Percentiles rank a stretch among this genome's conserved stretches.
Conservation (phyloP, 30 jellyfish, hydroid and myxozoan genomes). For the Turritopsis dohrnii region DNA sequence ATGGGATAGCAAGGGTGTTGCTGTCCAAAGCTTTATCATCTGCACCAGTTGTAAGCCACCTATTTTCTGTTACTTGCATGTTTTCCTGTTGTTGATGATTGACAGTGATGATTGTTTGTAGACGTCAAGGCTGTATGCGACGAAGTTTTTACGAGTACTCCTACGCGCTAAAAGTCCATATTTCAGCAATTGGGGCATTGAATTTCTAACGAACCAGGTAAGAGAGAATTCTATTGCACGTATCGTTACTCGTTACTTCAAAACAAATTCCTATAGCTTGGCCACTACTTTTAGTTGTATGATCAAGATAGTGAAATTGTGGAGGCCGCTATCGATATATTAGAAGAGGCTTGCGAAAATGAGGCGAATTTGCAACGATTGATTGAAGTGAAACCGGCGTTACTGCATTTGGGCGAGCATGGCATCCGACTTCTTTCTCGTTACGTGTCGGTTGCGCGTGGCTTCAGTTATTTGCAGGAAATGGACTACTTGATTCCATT, state of each 20-base stretch:
- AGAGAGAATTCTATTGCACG: not conserved
- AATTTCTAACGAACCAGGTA: constrained; percentile 75
- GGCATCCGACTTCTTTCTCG: constrained; percentile 63
- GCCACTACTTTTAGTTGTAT: constrained; percentile 41
- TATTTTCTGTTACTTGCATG: not conserved
- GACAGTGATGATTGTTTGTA: too few species aligned
- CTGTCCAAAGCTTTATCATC: constrained; percentile 59
- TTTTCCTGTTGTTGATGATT: too few species aligned
- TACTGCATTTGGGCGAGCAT: constrained; percentile 83
- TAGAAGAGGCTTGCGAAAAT: constrained; percentile 91
- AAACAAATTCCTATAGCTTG: not conserved
- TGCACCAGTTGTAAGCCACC: constrained; percentile 13
- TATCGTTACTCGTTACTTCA: not conserved
- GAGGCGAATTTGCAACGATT: constrained; percentile 80
- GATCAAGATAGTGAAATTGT: constrained; percentile 78
- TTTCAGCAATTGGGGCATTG: constrained; percentile 96
- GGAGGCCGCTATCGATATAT: constrained; percentile 67
- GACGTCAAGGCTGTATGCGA: constrained; percentile 67
- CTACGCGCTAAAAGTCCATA: constrained; percentile 69
- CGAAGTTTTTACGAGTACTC: constrained; percentile 74
- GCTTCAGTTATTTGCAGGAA: constrained; percentile 72
- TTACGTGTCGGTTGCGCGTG: constrained; percentile 71
- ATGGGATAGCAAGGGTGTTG: constrained; percentile 83
- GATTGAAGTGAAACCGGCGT: constrained; percentile 72
- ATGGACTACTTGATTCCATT: constrained; percentile 74